Evolutionary conservation across 2,113 vertebrate genomes (phyloP), one percentile per base, ranked within the genome.

Genomic region (Perca schrenkii): DNA sequence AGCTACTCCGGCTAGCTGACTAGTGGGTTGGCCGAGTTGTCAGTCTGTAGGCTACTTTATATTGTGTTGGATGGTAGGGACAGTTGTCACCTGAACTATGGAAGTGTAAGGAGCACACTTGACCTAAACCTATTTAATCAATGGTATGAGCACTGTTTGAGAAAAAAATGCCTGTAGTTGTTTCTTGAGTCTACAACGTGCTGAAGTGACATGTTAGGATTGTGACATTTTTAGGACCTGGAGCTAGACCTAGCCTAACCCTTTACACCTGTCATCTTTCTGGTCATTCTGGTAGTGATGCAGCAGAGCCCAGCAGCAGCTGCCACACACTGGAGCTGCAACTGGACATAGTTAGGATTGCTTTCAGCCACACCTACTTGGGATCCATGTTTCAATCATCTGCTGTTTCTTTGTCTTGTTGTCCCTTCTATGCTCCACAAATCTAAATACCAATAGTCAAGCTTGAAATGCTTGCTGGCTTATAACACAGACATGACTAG

Each of bases 301-400:
- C 89, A 74, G 50, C 83, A 63, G 56, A 78, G 72, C 58, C 25
- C 57, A 34, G 80, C 54, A 47, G 79, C 80, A 83, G 86, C 80
- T 84, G 89, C 25, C 47, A 57, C 77, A 84, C 62, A 47, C 61
- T 74, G 57, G 63, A 62, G 62, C 70, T 65, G 36, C 84, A 78
- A 52, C 47, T 88, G 85, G 65, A 62, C 87, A 77, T 52, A 84
- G 79, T 15, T 47, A 10, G 43, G 34, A 52, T 58, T 49, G 31
- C 69, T 70, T 15, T 43, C 56, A 86, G 86, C 77, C 82, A 87
- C 91, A 87, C 88, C 82, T 66, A 84, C 72, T 60, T 4, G 1
- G 25, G 31, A 81, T 49, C 49, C 70, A 36, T 54, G 64, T 79
- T 83, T 87, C 70, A 77, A 53, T 69, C 71, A 54, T 64, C 28